Conservation (phyloP, 2,113 vertebrate genomes). For the Marmota monax region DNA sequence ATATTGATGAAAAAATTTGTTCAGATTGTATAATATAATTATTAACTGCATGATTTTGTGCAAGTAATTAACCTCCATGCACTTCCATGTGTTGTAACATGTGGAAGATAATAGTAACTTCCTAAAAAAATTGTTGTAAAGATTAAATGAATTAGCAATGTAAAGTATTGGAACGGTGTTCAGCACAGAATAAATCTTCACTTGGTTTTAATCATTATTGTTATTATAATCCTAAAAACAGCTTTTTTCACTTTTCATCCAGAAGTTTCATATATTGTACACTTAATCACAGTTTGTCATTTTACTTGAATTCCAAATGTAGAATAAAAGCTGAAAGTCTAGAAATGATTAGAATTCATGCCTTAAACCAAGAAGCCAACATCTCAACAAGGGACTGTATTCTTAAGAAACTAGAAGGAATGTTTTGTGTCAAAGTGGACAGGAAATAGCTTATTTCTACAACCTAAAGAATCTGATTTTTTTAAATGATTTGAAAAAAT, state of each 20-base stretch:
- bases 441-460: conserved; percentile 73
- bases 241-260: not conserved
- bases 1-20: not conserved
- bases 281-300: not conserved
- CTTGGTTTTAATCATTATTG: conserved; percentile 16
- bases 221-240: conserved; percentile 19
- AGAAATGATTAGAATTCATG: conserved; percentile 65
- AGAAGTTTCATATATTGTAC: conserved; percentile 17
- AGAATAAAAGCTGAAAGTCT: conserved; percentile 45
- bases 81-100: not conserved
- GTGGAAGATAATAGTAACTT: conserved; percentile 13
- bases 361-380: conserved; percentile 22
- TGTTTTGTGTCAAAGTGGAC: conserved; percentile 66
- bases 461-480: conserved; percentile 48
- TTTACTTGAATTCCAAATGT: conserved; percentile 19
- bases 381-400: conserved; percentile 37
- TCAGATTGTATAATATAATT: not conserved
- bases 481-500: conserved; percentile 58
- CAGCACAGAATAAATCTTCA: not conserved
- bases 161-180: not conserved
- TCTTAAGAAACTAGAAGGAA: conserved; percentile 62
- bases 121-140: conserved; percentile 31
- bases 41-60: not conserved
- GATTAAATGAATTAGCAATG: conserved; percentile 25
- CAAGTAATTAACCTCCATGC: not conserved